These are phyloP conservation scores for Lonchura striata DNA, from an alignment of 2,113 vertebrate genomes.

Conservation along the genomic window DNA sequence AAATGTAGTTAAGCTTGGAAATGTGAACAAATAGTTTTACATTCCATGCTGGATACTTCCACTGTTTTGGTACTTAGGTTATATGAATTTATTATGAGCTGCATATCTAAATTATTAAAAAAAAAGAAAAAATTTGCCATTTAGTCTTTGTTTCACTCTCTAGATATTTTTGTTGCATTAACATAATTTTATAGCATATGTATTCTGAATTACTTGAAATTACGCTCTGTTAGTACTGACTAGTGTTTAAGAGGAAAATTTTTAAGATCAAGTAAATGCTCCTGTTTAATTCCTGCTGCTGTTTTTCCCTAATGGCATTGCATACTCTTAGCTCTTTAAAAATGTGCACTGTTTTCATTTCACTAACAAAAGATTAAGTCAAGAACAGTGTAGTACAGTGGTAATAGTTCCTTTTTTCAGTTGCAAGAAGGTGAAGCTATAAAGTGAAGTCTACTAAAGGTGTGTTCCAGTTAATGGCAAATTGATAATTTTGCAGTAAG, in stretches of 20 bases:
- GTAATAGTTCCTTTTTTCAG: not conserved
- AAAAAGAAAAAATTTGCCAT: accelerated
- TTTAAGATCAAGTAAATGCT: not conserved
- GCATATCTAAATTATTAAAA: not conserved
- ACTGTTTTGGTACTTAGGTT: not conserved
- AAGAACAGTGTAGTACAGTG: not conserved
- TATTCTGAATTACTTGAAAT: not conserved
- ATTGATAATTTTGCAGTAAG: not conserved
- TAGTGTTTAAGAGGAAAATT: not conserved
- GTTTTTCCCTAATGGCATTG: not conserved
- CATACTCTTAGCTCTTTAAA: not conserved
- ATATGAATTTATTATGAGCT: not conserved
- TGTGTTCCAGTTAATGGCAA: not conserved
- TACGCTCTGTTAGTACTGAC: not conserved
- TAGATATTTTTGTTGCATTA: not conserved
- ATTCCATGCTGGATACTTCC: not conserved
- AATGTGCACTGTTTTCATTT: not conserved
- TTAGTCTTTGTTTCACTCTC: not conserved
- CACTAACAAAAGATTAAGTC: not conserved
- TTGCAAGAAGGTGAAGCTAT: not conserved
- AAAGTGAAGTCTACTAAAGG: not conserved
- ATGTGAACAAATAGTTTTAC: not conserved
- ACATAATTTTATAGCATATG: not conserved
- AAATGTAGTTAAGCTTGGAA: not conserved
- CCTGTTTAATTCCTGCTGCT: not conserved